Base-by-base conservation (phyloP, 2,888 invertebrate species). In the Andrena haemorrhoa region DNA sequence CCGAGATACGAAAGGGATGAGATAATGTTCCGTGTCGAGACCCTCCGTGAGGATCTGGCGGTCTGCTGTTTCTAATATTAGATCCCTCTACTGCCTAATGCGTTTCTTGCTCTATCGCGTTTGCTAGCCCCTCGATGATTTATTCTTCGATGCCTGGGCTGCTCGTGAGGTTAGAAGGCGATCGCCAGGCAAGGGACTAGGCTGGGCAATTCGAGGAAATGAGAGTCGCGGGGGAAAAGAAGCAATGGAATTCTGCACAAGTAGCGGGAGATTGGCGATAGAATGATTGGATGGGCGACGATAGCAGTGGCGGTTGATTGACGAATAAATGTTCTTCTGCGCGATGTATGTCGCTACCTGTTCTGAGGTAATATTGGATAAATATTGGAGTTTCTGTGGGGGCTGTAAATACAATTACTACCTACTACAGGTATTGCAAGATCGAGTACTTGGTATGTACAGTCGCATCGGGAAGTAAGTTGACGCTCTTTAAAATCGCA, bases 31-130 rank as follows among this genome's bases (percentile, higher is more conserved):
- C 78, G 51, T 75, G 60, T 53, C 65, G 77, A 41, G 76, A 79
- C 74, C 87, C 63, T 82, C 77, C 70, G 64, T 77, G 73, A 79
- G 77, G 79, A 82, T 82, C 85, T 77, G 85, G 66, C 68, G 69
- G 77, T 73, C 74, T 73, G 78, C 33, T 75, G 64, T 82, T 82
- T 86, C 86, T 87, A 86, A 87, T 86, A 86, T 87, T 86, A 86
- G 86, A 87, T 61, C 61, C 12, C 71, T 31, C 56, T 41, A 10
- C 23, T 71, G 73, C 70, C 75, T 80, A 78, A 82, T 77, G 76
- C 65, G 63, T 78, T 63, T 70, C 76, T 78, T 71, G 83, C 75
- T 79, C 64, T 79, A 84, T 79, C 79, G 68, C 51, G 66, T 20
- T 31, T 10, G 41, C 29, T 64, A 47, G 41, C 58, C 72, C 75